A percentile compares a stretch with the other conserved stretches of the same genome.
These are phyloP conservation scores for Triplophysa bombifrons DNA, from an alignment of 2,797 vertebrate species.

Conservation along the genomic window DNA sequence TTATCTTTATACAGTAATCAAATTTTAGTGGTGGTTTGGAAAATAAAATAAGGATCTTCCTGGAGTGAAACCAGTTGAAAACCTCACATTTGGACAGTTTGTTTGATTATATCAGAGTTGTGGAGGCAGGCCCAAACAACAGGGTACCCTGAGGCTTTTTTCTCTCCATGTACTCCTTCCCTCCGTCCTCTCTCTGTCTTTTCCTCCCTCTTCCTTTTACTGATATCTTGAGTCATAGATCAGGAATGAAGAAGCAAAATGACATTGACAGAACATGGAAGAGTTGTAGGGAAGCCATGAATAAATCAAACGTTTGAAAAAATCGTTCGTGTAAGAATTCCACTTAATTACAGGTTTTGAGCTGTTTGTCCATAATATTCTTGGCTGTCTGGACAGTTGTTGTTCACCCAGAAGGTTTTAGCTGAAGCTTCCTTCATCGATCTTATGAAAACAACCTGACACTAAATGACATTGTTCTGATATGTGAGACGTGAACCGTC, in stretches of 20 bases:
- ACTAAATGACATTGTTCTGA: constrained; percentile 1
- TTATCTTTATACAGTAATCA: not conserved
- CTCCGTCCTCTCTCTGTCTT: constrained; percentile 13
- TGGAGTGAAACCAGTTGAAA: not conserved
- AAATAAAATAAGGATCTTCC: not conserved
- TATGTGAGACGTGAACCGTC: not conserved
- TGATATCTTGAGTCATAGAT: constrained; percentile 25
- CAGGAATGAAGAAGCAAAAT: constrained; percentile 33
- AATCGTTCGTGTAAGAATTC: constrained; percentile 9
- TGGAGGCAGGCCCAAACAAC: constrained; percentile 39
- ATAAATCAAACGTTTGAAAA: constrained; percentile 21
- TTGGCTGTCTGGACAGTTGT: not conserved
- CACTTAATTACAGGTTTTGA: constrained; percentile 37
- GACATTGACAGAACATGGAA: constrained; percentile 19
- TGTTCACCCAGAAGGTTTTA: not conserved
- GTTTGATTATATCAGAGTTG: not conserved
- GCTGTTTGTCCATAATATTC: constrained; percentile 22
- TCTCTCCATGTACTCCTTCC: constrained; percentile 15
- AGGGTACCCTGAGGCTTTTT: constrained; percentile 37
- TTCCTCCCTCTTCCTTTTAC: constrained; percentile 12
- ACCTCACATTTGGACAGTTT: not conserved
- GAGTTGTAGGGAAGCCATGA: constrained; percentile 15
- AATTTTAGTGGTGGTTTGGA: constrained; percentile 3
- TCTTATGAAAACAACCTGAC: constrained; percentile 3
- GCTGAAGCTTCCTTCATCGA: not conserved